A percentile compares a stretch with the other conserved stretches of the same genome.
These are phyloP conservation scores for Zaprionus kolodkinae DNA, from an alignment of 1,140 invertebrate genomes.

Conservation along the genomic window DNA sequence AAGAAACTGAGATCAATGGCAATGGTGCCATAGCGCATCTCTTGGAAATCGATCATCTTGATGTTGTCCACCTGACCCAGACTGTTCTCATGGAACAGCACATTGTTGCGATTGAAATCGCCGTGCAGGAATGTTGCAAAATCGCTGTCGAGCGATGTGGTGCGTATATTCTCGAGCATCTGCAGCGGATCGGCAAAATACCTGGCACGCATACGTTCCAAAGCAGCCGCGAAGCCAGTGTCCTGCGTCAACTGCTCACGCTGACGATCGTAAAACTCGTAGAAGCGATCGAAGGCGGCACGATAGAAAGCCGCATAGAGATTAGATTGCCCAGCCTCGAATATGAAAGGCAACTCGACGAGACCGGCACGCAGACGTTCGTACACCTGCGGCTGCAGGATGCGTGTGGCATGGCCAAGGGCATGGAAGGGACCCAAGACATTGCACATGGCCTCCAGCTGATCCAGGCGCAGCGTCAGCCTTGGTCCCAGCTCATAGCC, in stretches of 20 bases:
- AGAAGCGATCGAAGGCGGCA: constrained; percentile 72
- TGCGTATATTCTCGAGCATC: constrained; percentile 67
- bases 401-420: constrained; percentile 64
- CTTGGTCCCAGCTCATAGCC: constrained; percentile 72
- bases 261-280: constrained; percentile 61
- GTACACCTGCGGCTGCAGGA: constrained; percentile 58
- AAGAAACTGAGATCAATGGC: constrained; percentile 75
- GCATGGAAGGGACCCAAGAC: constrained; percentile 72
- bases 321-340: constrained; percentile 13
- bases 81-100: constrained; percentile 62
- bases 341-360: constrained; percentile 58
- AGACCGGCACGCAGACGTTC: constrained; percentile 51
- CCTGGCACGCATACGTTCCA: constrained; percentile 55
- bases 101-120: constrained; percentile 82
- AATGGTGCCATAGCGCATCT: constrained; percentile 71
- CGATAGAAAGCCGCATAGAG: constrained; percentile 60
- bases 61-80: constrained; percentile 56
- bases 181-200: constrained; percentile 55
- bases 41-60: constrained; percentile 81
- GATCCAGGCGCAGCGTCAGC: constrained; percentile 58
- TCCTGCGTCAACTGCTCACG: constrained; percentile 15
- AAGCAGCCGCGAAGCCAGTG: constrained; percentile 24
- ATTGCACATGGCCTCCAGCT: constrained; percentile 65
- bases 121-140: constrained; percentile 78
- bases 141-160: constrained; percentile 38